Conservation (phyloP, 2,888 invertebrate species). For the Apotomis betuletana region DNA sequence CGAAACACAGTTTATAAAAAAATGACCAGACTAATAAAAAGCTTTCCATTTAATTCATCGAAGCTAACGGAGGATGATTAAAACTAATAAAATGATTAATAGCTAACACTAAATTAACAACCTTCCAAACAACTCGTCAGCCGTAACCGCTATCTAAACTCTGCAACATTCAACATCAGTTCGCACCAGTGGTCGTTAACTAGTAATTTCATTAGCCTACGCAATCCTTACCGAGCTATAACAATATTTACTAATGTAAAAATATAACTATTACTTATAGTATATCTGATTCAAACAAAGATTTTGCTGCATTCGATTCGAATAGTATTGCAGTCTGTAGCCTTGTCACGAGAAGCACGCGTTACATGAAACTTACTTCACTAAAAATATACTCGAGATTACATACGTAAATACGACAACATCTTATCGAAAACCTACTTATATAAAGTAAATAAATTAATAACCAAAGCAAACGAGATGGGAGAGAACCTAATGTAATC, state of each 20-base stretch:
- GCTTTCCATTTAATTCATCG: constrained; percentile 48
- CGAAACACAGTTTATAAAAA: constrained; percentile 28
- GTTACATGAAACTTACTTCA: constrained; percentile 41
- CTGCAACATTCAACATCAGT: constrained; percentile 82
- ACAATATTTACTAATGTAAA: constrained; percentile 75
- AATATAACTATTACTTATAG: constrained; percentile 70
- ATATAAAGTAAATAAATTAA: constrained; percentile 40
- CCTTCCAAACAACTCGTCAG: constrained; percentile 71
- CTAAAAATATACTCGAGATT: constrained; percentile 46
- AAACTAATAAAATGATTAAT: constrained; percentile 60
- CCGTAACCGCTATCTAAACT: constrained; percentile 78
- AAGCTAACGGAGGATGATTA: constrained; percentile 61
- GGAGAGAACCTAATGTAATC: constrained; percentile 31
- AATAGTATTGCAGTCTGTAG: constrained; percentile 15
- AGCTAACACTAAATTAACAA: constrained; percentile 73
- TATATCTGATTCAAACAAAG: constrained; percentile 47
- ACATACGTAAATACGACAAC: constrained; percentile 42
- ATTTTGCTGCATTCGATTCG: constrained; percentile 22
- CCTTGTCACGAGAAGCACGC: constrained; percentile 41
- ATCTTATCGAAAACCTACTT: constrained; percentile 38
- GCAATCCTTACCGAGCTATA: constrained; percentile 56
- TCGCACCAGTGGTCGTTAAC: constrained; percentile 80
- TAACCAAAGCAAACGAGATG: constrained; percentile 34
- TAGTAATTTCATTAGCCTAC: constrained; percentile 65
- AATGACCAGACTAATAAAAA: constrained; percentile 31